Evolutionary conservation across 2,888 invertebrate genomes (phyloP), one percentile per base, ranked within the genome.

Genomic region (Drosophila macrothrix): DNA sequence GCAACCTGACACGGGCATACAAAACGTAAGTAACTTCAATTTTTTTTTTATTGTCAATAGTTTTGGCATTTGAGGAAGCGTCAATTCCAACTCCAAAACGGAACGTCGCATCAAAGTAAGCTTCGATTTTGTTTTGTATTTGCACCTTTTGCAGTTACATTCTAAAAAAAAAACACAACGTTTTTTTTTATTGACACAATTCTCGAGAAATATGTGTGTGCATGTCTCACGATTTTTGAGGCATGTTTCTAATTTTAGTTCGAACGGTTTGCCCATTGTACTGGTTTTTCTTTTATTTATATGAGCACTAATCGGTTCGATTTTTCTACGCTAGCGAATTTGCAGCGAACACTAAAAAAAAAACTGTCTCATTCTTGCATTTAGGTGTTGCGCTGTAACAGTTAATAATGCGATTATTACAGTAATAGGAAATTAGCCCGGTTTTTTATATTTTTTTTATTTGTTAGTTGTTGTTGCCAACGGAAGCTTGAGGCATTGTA

Each of bases 381-480:
- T 71, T 69, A 67, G 60, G 73, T 84, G 80, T 84, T 85, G 67
- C 73, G 78, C 69, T 80, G 73, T 67, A 58, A 62, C 78, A 76
- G 88, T 84, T 87, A 80, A 84, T 89, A 84, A 75, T 80, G 74
- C 88, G 71, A 68, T 73, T 69, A 82, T 90, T 82, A 82, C 83
- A 70, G 80, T 82, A 84, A 84, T 88, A 84, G 83, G 90, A 85
- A 85, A 85, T 90, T 88, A 85, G 74, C 88, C 85, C 78, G 90
- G 88, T 88, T 85, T 88, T 73, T 52, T 33, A 35, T 19, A 43
- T 52, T 50, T 63, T 56, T 62, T 41, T 35, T 50, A 76, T 68
- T 63, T 65, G 50, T 61, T 46, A 9, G 50, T 61, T 46, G 4
- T 25, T 46, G 46, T 46, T 72, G 10, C 39, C 49, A 70, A 71